Conservation (phyloP, 1,140 invertebrate species). For the Oryzaephilus surinamensis region DNA sequence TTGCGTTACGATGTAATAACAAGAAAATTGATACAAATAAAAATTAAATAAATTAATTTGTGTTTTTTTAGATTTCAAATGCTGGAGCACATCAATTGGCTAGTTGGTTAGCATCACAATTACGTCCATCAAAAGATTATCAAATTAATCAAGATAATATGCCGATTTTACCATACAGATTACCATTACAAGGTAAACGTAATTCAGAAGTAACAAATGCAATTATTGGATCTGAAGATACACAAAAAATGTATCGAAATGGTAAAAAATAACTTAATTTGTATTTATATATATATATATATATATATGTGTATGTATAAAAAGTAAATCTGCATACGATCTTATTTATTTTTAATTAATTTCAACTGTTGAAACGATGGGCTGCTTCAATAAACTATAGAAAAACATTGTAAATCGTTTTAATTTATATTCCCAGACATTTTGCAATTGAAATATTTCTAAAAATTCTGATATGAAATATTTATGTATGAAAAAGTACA, state of each 20-base stretch:
- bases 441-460: too few species aligned
- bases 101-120: slow-evolving; percentile 25
- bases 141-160: slow-evolving; percentile 15
- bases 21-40: neutral
- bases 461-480: too few species aligned
- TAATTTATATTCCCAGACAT: too few species aligned
- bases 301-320: too few species aligned
- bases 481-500: too few species aligned
- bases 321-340: too few species aligned
- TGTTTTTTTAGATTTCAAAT: slow-evolving; percentile 24
- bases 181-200: slow-evolving; percentile 24
- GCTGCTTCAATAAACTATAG: too few species aligned
- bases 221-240: slow-evolving; percentile 28
- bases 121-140: slow-evolving; percentile 22
- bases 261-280: slow-evolving; percentile 15
- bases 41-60: slow-evolving; percentile 1
- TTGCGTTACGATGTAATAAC: too few species aligned
- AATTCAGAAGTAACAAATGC: slow-evolving; percentile 32
- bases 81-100: slow-evolving; percentile 29
- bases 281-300: neutral
- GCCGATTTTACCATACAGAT: slow-evolving; percentile 25
- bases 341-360: too few species aligned
- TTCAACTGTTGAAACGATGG: too few species aligned
- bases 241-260: slow-evolving; percentile 29
- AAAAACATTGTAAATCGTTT: too few species aligned